A percentile compares a stretch with the other conserved stretches of the same genome.
Evolutionary conservation across 1,140 invertebrate species (phyloP).

Genomic region (Heliconius hermathena): DNA sequence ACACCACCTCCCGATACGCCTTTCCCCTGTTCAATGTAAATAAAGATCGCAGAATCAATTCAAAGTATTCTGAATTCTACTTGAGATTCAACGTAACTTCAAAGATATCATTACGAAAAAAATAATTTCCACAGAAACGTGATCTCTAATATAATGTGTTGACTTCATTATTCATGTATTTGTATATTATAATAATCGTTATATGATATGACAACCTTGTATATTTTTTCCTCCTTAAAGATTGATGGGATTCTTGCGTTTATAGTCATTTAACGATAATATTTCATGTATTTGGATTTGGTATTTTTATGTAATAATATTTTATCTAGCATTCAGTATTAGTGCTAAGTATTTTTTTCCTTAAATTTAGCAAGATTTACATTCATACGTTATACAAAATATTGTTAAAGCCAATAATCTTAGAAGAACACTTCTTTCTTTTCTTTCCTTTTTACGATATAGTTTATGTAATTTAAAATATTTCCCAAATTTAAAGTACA

Average conservation of each 20-base stretch:
- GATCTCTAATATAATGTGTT: slow-evolving; percentile 48
- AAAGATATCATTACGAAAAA: slow-evolving; percentile 58
- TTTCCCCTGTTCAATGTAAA: slow-evolving; percentile 54
- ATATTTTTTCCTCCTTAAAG: not conserved
- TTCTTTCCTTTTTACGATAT: too few species aligned
- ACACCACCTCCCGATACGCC: slow-evolving; percentile 39
- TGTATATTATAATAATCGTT: slow-evolving; percentile 29
- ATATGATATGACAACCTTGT: not conserved
- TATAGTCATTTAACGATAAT: not conserved
- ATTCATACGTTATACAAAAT: too few species aligned
- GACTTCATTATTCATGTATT: slow-evolving; percentile 41
- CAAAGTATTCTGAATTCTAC: slow-evolving; percentile 44
- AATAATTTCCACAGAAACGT: slow-evolving; percentile 53
- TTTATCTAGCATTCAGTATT: too few species aligned
- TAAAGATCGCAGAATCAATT: slow-evolving; percentile 54
- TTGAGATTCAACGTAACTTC: slow-evolving; percentile 54
- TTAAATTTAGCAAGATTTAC: too few species aligned
- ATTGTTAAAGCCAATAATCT: too few species aligned
- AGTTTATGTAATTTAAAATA: too few species aligned
- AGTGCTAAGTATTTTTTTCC: too few species aligned
- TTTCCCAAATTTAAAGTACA: too few species aligned
- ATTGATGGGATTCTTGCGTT: not conserved
- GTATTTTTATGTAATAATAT: too few species aligned
- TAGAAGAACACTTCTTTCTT: too few species aligned
- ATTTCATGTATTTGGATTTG: not conserved